These are phyloP conservation scores for Leptodactylus fallax DNA, from an alignment of 2,797 vertebrate species.

Conservation along the genomic window DNA sequence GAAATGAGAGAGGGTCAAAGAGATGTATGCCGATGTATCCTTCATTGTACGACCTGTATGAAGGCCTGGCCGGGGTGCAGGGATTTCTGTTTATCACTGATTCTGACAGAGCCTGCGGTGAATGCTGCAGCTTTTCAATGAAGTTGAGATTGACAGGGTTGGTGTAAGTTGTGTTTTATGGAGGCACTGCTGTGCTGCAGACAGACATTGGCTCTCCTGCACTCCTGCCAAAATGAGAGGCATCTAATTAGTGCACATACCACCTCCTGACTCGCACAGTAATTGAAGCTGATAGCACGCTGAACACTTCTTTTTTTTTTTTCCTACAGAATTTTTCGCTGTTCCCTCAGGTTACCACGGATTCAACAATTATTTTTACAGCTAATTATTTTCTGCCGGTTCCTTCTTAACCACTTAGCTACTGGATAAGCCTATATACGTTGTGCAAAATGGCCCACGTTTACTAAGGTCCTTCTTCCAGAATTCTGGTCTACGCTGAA, in stretches of 20 bases:
- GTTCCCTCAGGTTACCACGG: conserved; percentile 53
- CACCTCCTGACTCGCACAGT: conserved; percentile 52
- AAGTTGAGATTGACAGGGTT: conserved; percentile 45
- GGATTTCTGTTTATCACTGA: conserved; percentile 26
- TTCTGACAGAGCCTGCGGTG: conserved; percentile 38
- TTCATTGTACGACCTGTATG: not conserved
- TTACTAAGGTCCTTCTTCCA: too few species aligned
- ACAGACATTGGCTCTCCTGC: conserved; percentile 51
- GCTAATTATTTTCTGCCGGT: conserved; percentile 45
- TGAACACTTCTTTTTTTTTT: conserved; percentile 40
- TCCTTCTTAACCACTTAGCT: conserved; percentile 13
- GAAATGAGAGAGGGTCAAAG: too few species aligned
- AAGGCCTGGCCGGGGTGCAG: not conserved
- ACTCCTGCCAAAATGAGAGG: conserved; percentile 44
- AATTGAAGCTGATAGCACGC: conserved; percentile 55
- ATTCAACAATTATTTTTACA: conserved; percentile 53
- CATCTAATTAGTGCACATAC: conserved; percentile 58
- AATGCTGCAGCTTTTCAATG: conserved; percentile 30
- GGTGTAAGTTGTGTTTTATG: conserved; percentile 41
- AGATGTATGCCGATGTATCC: too few species aligned
- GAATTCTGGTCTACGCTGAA: too few species aligned
- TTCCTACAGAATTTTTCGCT: conserved; percentile 20
- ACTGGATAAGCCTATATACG: not conserved
- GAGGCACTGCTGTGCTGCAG: conserved; percentile 55
- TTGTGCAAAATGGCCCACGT: not conserved